Base-by-base conservation (phyloP, 1,140 invertebrate species). In the Zaprionus tsacasi region DNA sequence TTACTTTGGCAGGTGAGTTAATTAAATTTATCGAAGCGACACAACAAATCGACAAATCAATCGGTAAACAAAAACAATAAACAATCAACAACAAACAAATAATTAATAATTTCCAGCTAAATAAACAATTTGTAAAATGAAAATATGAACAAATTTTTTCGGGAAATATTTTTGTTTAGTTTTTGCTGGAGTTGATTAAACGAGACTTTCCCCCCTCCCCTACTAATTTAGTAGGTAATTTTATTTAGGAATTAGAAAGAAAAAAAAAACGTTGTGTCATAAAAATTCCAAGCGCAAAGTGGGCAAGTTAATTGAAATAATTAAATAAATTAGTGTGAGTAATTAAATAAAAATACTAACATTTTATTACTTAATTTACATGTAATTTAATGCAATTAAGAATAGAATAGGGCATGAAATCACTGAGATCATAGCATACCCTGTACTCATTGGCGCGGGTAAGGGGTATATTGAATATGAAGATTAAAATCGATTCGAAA, bases 331-430 rank as follows among this genome's bases (percentile, higher is more conserved):
- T 81, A 78, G 52, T 67, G 79, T 38, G 45, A 50, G 17, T 50
- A 50, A 50, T 50, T 50, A 50, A 69, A 75, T 64, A 59, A 74
- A 74, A 69, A 21, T 33, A 78, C 63, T 48, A 63, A 83, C 79
- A 88, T 79, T 88, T 87, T 79, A 73, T 91, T 89, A 67, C 85
- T 73, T 89, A 82, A 91, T 91, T 91, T 89, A 86, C 83, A 91
- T 91, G 79, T 67, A 91, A 91, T 91, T 91, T 80, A 77, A 89
- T 50, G 45, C 11, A 50, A 50, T 50, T 50, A 50, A 17, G 45
- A 21, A 85, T 89, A 21, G 27, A 55, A 65, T 54, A 57, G 43
- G 72, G 60, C 57, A 25, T 57, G 45, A 88, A 83, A 88, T 81
- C 74, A 70, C 73, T 65, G 73, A 74, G 15, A 54, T 25, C n/a